These are phyloP conservation scores for Drosophila lowei DNA, from an alignment of 1,140 invertebrate species.

Conservation along the genomic window DNA sequence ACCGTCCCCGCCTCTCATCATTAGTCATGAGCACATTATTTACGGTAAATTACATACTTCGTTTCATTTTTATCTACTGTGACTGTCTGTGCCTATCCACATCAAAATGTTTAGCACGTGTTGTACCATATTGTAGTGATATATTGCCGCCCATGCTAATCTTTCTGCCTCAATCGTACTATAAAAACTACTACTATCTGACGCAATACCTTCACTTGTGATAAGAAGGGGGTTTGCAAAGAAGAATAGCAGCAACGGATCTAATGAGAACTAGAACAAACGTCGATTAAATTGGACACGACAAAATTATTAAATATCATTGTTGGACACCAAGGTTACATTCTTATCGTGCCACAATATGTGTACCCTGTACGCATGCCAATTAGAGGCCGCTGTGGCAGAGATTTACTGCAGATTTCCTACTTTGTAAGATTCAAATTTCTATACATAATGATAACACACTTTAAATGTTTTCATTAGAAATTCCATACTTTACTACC, in stretches of 20 bases:
- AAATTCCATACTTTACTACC: constrained; percentile 17
- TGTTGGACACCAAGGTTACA: constrained; percentile 42
- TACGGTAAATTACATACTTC: constrained; percentile 50
- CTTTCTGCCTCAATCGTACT: no score
- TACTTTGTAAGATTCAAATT: constrained; percentile 20
- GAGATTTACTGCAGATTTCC: constrained; percentile 25
- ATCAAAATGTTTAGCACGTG: constrained; percentile 49
- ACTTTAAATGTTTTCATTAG: no score
- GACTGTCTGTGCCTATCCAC: no score
- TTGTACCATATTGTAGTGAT: constrained; percentile 42
- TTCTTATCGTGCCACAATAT: constrained; percentile 30
- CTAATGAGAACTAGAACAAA: constrained; percentile 32
- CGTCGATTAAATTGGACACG: constrained; percentile 41
- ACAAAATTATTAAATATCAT: constrained; percentile 51
- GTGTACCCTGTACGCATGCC: constrained; percentile 15
- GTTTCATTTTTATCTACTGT: constrained; percentile 2
- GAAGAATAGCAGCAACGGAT: not conserved
- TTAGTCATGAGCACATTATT: constrained; percentile 40
- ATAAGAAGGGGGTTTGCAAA: constrained; percentile 3
- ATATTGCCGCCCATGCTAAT: not conserved
- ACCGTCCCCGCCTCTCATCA: not conserved
- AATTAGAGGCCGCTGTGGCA: constrained; percentile 19
- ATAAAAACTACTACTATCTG: not conserved
- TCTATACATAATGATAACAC: constrained; percentile 12
- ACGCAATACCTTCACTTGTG: not conserved